Evolutionary conservation across 2,888 invertebrate species (phyloP).

Genomic region (Drosophila monieri): DNA sequence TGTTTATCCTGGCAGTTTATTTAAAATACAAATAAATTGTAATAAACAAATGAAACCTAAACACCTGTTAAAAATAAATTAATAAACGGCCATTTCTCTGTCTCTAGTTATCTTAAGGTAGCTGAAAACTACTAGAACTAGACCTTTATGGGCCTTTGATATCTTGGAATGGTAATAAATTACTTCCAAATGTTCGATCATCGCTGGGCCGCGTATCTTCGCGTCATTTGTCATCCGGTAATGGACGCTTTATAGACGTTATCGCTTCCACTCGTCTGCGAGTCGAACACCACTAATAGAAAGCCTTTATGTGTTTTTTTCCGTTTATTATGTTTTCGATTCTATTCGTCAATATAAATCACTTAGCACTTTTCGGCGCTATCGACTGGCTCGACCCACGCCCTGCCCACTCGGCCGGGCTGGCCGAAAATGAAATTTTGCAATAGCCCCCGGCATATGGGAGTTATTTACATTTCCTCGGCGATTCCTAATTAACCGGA

Average conservation of each 20-base stretch:
- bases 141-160: slow-evolving; percentile 16
- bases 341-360: slow-evolving; percentile 64
- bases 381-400: slow-evolving; percentile 26
- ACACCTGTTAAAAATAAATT: not conserved
- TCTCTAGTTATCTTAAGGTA: not conserved
- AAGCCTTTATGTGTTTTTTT: slow-evolving; percentile 25
- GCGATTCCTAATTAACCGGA: slow-evolving; percentile 24
- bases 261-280: slow-evolving; percentile 14
- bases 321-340: slow-evolving; percentile 39
- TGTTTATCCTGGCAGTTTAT: not conserved
- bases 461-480: slow-evolving; percentile 4
- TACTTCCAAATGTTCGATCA: slow-evolving; percentile 19
- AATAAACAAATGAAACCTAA: not conserved
- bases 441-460: slow-evolving; percentile 1
- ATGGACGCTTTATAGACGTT: slow-evolving; percentile 36
- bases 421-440: slow-evolving; percentile 20
- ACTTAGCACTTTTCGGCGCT: slow-evolving; percentile 55
- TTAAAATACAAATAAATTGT: not conserved
- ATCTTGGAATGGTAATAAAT: slow-evolving; percentile 34
- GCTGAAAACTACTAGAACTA: slow-evolving; percentile 11
- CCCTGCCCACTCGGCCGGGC: slow-evolving; percentile 22
- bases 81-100: not conserved
- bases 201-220: slow-evolving; percentile 9
- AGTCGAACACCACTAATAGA: slow-evolving; percentile 31
- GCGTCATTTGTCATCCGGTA: slow-evolving; percentile 33